A percentile compares a stretch with the other conserved stretches of the same genome.
Conservation (phyloP, 2,888 invertebrate genomes). For the Agriotes lineatus region DNA sequence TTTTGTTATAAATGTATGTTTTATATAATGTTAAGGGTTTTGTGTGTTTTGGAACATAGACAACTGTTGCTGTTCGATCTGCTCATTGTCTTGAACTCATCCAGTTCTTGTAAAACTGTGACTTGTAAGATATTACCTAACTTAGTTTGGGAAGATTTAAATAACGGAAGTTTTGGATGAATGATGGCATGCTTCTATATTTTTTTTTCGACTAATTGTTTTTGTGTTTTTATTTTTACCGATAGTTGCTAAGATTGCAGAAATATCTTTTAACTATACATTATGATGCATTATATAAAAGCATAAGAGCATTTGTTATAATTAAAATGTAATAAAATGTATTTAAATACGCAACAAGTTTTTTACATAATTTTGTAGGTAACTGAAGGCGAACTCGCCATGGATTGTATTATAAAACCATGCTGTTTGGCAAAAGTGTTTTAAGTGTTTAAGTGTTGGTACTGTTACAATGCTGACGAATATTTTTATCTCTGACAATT, state of each 20-base stretch:
- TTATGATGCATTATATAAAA: background rate
- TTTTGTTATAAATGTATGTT: slow-evolving; percentile 6
- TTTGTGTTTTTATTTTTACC: background rate
- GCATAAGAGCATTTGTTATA: slow-evolving; percentile 11
- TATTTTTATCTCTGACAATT: too few species aligned
- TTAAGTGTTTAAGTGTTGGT: background rate
- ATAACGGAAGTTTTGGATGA: background rate
- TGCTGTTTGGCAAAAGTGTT: too few species aligned
- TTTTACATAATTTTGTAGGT: background rate
- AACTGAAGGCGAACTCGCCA: too few species aligned
- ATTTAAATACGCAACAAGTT: background rate
- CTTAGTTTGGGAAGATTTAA: background rate
- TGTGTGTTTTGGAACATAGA: background rate
- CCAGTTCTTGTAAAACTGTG: background rate
- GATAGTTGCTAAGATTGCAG: slow-evolving; percentile 7
- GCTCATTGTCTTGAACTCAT: background rate
- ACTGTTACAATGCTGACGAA: background rate
- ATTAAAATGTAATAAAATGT: slow-evolving; percentile 15
- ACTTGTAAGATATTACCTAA: too few species aligned
- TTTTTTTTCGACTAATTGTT: background rate
- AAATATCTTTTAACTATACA: background rate
- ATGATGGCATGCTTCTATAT: background rate
- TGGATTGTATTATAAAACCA: too few species aligned
- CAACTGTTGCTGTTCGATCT: background rate
- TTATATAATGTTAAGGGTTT: slow-evolving; percentile 3